Evolutionary conservation across 2,113 vertebrate genomes (phyloP).

Genomic region (Cyrtonyx montezumae): DNA sequence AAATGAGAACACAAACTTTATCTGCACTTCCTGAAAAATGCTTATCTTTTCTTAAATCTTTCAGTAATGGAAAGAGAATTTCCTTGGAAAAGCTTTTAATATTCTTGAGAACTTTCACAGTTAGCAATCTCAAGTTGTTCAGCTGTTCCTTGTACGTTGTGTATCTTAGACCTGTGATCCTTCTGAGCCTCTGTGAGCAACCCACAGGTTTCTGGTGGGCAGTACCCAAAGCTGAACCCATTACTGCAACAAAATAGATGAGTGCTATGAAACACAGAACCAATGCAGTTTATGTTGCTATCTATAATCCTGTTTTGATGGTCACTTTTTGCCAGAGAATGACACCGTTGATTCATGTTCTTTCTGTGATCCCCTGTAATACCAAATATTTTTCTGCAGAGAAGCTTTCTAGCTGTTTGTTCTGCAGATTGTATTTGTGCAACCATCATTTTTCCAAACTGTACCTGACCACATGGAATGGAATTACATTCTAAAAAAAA

Average conservation of each 20-base stretch:
- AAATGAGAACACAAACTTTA: conserved; percentile 7
- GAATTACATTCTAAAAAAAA: background rate
- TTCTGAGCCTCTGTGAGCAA: background rate
- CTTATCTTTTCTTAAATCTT: background rate
- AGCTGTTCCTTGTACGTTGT: background rate
- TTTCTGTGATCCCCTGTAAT: background rate
- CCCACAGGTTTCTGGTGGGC: background rate
- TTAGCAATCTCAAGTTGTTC: background rate
- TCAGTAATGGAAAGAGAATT: background rate
- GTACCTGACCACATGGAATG: background rate
- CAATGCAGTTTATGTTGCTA: background rate
- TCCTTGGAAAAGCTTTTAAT: background rate
- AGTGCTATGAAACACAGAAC: background rate
- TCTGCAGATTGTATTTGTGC: background rate
- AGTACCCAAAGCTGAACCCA: background rate
- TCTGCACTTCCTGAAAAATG: conserved; percentile 21
- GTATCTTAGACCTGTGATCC: background rate
- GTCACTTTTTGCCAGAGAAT: background rate
- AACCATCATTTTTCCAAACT: background rate
- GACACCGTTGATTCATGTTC: background rate
- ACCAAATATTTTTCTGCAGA: background rate
- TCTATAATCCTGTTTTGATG: background rate
- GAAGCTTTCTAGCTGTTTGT: background rate
- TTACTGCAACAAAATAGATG: background rate
- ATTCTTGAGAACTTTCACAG: background rate